Evolutionary conservation across 2,888 invertebrate species (phyloP).

Genomic region (Adelognathus sp.): DNA sequence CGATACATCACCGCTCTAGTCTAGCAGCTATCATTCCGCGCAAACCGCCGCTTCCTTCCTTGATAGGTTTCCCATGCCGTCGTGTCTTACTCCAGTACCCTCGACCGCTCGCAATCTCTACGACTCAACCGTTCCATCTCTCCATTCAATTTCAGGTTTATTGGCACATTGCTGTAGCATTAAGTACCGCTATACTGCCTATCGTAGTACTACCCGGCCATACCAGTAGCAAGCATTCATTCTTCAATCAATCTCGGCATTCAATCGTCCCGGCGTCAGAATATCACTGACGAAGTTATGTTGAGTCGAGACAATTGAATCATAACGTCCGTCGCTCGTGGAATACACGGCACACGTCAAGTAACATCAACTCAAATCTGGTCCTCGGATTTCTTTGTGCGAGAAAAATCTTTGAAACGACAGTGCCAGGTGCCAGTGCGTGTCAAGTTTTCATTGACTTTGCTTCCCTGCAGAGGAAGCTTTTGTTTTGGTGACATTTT

Average conservation of each 20-base stretch:
- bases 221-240: background rate
- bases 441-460: too few relatives aligned
- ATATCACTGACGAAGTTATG: background rate
- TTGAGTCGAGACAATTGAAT: background rate
- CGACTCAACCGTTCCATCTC: background rate
- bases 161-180: background rate
- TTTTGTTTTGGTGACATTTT: too few relatives aligned
- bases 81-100: background rate
- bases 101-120: background rate
- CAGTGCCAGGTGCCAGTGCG: too few relatives aligned
- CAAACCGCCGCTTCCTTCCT: conserved; percentile 27
- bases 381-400: too few relatives aligned
- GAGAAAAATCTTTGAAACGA: too few relatives aligned
- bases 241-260: conserved; percentile 1
- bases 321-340: background rate
- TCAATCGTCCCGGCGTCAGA: background rate
- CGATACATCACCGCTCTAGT: background rate
- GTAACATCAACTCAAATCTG: background rate
- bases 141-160: conserved; percentile 12
- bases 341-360: background rate
- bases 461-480: too few relatives aligned
- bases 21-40: background rate
- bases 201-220: background rate
- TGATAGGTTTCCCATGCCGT: conserved; percentile 29
- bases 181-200: background rate